These are phyloP conservation scores for Nymphalis polychloros DNA, from an alignment of 2,888 invertebrate genomes.

Conservation along the genomic window DNA sequence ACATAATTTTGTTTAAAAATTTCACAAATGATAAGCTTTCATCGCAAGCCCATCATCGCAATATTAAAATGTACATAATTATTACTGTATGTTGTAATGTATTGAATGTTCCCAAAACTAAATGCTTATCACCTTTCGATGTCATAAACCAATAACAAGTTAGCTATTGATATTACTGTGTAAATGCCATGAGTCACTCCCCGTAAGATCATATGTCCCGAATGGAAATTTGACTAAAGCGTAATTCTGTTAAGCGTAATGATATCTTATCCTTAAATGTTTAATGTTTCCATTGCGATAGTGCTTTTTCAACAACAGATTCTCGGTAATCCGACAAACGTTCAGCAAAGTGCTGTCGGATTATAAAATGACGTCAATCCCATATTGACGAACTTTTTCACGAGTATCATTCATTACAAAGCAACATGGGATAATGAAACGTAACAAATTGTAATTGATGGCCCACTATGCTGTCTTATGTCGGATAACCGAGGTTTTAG, in stretches of 20 bases:
- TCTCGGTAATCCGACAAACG: no score
- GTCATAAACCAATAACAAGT: neutral
- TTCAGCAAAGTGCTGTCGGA: no score
- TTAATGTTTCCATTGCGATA: neutral
- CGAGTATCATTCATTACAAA: no score
- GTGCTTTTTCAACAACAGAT: neutral
- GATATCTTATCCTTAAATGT: neutral
- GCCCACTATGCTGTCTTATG: no score
- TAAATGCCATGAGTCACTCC: neutral
- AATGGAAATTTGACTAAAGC: neutral
- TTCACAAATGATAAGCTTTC: neutral
- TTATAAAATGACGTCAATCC: no score
- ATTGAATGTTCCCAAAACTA: neutral
- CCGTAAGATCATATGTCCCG: neutral
- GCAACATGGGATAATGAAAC: no score
- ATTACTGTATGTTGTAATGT: neutral
- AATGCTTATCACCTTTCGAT: neutral
- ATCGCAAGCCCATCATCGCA: neutral
- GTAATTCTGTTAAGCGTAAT: neutral
- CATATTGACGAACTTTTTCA: no score
- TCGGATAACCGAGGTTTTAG: no score
- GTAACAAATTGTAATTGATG: no score
- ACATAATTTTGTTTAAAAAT: neutral
- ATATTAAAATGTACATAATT: neutral
- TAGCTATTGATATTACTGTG: neutral